Conservation (phyloP, 2,113 vertebrate genomes). For the Herpailurus yagouaroundi region DNA sequence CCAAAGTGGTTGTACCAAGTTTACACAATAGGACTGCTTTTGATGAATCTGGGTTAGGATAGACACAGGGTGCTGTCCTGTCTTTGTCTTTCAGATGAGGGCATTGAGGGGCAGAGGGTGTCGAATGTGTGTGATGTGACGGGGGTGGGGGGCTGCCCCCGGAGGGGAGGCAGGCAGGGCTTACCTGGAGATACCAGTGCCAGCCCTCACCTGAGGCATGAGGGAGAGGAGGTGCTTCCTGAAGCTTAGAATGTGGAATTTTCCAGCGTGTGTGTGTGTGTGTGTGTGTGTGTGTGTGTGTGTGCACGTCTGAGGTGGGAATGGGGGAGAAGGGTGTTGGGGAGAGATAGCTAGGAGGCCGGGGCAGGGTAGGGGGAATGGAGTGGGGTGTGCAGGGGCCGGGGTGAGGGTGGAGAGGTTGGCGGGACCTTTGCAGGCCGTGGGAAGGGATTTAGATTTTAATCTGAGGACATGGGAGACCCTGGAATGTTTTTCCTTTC, state of each 20-base stretch:
- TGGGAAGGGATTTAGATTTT: not conserved
- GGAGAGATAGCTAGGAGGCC: no score
- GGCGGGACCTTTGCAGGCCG: not conserved
- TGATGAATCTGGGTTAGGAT: not conserved
- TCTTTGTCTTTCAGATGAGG: not conserved
- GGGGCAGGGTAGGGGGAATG: not conserved
- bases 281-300: no score
- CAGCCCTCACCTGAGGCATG: not conserved
- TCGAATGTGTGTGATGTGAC: not conserved
- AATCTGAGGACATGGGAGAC: not conserved
- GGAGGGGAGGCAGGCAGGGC: accelerated
- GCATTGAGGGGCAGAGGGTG: not conserved
- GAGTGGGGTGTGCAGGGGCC: not conserved
- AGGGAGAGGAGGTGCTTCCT: accelerated
- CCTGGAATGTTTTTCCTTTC: not conserved
- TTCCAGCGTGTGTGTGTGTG: not conserved
- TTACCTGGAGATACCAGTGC: accelerated
- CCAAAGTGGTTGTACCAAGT: not conserved
- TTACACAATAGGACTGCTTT: not conserved
- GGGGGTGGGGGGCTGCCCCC: not conserved
- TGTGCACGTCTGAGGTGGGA: not conserved
- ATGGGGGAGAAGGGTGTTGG: not conserved
- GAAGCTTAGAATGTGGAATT: not conserved
- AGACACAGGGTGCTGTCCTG: not conserved
- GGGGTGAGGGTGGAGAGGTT: not conserved